Evolutionary conservation across 2,888 invertebrate genomes (phyloP).

Genomic region (Polydrusus cervinus): DNA sequence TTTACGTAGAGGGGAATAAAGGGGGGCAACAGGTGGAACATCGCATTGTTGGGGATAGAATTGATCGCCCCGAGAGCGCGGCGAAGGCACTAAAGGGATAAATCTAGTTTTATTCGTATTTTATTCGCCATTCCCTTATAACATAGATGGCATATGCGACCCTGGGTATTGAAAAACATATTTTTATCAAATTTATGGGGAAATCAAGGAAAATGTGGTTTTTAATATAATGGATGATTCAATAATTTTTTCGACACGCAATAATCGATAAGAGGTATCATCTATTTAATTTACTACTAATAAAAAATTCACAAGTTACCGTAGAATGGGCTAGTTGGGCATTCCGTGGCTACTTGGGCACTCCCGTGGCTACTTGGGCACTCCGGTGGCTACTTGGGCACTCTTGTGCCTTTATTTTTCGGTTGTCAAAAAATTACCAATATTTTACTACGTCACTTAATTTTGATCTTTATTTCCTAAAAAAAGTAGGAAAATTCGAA

Average conservation of each 20-base stretch:
- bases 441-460: too few species aligned
- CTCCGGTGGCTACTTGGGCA: too few species aligned
- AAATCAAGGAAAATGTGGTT: not conserved
- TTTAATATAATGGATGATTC: conserved; percentile 1
- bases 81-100: conserved; percentile 22
- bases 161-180: conserved; percentile 5
- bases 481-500: too few species aligned
- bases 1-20: conserved; percentile 10
- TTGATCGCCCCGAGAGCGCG: conserved; percentile 11
- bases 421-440: too few species aligned
- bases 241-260: not conserved
- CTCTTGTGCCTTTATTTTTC: too few species aligned
- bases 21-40: conserved; percentile 29
- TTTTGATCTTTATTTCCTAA: too few species aligned
- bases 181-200: conserved; percentile 6
- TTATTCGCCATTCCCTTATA: conserved; percentile 19
- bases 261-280: too few species aligned
- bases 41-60: conserved; percentile 23
- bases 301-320: too few species aligned
- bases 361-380: too few species aligned
- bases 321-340: too few species aligned
- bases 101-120: conserved; percentile 25
- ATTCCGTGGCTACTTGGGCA: too few species aligned
- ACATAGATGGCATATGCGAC: conserved; percentile 22
- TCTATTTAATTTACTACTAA: too few species aligned